These are phyloP conservation scores for Agraylea sexmaculata DNA, from an alignment of 1,140 invertebrate species.

Conservation along the genomic window DNA sequence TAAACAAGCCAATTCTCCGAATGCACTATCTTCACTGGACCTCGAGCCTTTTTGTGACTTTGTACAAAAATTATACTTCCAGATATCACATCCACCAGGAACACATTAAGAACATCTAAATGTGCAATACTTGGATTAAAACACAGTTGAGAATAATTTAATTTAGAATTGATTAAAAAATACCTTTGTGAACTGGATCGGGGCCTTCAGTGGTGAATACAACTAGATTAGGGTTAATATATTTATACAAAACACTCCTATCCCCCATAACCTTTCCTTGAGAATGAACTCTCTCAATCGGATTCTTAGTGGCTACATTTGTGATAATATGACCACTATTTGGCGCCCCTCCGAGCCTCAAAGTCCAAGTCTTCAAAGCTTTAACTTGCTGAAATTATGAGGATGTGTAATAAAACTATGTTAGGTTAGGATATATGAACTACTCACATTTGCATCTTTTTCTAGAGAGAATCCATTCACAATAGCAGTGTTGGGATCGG, in stretches of 20 bases:
- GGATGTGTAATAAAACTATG: too few species aligned
- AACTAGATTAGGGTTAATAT: conserved; percentile 94
- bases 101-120: conserved; percentile 61
- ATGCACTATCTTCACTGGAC: conserved; percentile 82
- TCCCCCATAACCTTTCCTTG: conserved; percentile 91
- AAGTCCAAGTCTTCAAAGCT: conserved; percentile 52
- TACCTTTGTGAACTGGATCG: conserved; percentile 65
- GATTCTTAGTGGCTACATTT: conserved; percentile 55
- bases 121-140: not conserved
- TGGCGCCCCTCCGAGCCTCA: conserved; percentile 49
- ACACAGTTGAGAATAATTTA: not conserved
- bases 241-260: conserved; percentile 95
- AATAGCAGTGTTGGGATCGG: conserved; percentile 48
- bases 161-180: conserved; percentile 17
- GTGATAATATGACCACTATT: conserved; percentile 50
- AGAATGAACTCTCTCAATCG: conserved; percentile 84
- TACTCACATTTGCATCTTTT: conserved; percentile 33
- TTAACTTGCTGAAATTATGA: conserved; percentile 30
- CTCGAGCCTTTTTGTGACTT: conserved; percentile 65
- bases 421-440: too few species aligned
- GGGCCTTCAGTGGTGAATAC: conserved; percentile 70
- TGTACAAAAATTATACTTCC: conserved; percentile 63
- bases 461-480: conserved; percentile 58
- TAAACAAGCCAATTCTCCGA: conserved; percentile 97
- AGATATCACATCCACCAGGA: conserved; percentile 84